These are phyloP conservation scores for Drosophila phalerata DNA, from an alignment of 2,888 invertebrate genomes.

Conservation along the genomic window DNA sequence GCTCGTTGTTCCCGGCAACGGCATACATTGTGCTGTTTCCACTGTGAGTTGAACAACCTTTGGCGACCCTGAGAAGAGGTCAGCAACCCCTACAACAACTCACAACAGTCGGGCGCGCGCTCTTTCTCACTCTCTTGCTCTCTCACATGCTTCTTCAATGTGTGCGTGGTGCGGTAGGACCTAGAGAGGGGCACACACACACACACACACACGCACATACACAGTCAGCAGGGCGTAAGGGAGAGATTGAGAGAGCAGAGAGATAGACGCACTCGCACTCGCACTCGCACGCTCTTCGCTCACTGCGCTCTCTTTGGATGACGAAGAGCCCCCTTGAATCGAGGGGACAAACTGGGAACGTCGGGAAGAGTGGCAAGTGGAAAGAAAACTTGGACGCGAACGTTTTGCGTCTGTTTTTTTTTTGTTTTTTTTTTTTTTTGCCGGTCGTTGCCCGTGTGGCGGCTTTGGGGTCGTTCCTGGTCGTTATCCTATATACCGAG, in stretches of 20 bases:
- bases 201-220: conserved; percentile 12
- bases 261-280: background rate
- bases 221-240: conserved; percentile 10
- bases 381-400: conserved; percentile 20
- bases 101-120: conserved; percentile 27
- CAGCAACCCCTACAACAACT: conserved; percentile 84
- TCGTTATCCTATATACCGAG: conserved; percentile 85
- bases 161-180: conserved; percentile 43
- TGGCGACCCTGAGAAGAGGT: conserved; percentile 86
- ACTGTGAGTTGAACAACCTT: conserved; percentile 84
- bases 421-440: conserved; percentile 59
- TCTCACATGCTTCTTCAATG: background rate
- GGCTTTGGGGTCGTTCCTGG: conserved; percentile 84
- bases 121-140: conserved; percentile 21
- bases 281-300: background rate
- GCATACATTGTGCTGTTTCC: conserved; percentile 67
- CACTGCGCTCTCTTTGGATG: conserved; percentile 4
- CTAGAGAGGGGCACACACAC: conserved; percentile 37
- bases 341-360: background rate
- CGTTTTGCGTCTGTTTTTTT: conserved; percentile 45
- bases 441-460: conserved; percentile 73
- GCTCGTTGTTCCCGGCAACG: conserved; percentile 31
- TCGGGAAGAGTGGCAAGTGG: conserved; percentile 9
- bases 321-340: conserved; percentile 1
- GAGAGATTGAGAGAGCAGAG: conserved; percentile 15